Evolutionary conservation across 2,888 invertebrate genomes (phyloP).

Genomic region (Caenorhabditis becei): DNA sequence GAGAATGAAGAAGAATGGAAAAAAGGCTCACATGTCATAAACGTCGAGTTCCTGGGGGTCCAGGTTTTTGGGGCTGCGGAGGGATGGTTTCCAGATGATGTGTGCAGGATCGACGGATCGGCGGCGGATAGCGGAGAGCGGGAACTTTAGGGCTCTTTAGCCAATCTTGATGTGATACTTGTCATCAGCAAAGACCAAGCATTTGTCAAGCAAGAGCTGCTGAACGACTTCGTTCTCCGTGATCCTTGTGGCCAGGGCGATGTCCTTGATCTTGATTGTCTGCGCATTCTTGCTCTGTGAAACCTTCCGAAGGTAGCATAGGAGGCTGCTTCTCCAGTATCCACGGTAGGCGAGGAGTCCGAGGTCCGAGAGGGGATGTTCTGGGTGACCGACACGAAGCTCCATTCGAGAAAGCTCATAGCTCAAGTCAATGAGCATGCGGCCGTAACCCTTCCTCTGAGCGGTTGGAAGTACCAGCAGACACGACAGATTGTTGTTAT

Average conservation of each 20-base stretch:
- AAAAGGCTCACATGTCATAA: too few species aligned
- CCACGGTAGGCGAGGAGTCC: slow-evolving; percentile 97
- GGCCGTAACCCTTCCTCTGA: slow-evolving; percentile 96
- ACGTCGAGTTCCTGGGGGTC: slow-evolving; percentile 66
- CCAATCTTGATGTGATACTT: slow-evolving; percentile 67
- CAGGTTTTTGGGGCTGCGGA: slow-evolving; percentile 20
- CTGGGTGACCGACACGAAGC: slow-evolving; percentile 98
- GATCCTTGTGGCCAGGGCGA: slow-evolving; percentile 67
- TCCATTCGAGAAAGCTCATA: slow-evolving; percentile 96
- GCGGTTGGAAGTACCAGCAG: slow-evolving; percentile 96
- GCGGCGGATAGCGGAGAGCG: slow-evolving; percentile 61
- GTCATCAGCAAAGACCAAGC: slow-evolving; percentile 61
- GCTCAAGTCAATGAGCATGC: slow-evolving; percentile 99
- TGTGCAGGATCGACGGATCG: slow-evolving; percentile 35
- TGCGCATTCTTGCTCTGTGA: slow-evolving; percentile 1
- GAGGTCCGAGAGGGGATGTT: slow-evolving; percentile 96
- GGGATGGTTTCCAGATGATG: neutral
- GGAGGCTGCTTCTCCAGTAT: slow-evolving; percentile 97
- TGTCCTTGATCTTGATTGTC: slow-evolving; percentile 59
- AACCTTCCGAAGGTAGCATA: slow-evolving; percentile 89
- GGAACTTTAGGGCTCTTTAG: slow-evolving; percentile 68
- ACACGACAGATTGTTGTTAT: slow-evolving; percentile 98
- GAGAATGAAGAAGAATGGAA: too few species aligned
- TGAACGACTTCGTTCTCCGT: slow-evolving; percentile 66
- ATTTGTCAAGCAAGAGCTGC: slow-evolving; percentile 67